Conservation (phyloP, 2,888 invertebrate species). For the Alloplasta piceator region DNA sequence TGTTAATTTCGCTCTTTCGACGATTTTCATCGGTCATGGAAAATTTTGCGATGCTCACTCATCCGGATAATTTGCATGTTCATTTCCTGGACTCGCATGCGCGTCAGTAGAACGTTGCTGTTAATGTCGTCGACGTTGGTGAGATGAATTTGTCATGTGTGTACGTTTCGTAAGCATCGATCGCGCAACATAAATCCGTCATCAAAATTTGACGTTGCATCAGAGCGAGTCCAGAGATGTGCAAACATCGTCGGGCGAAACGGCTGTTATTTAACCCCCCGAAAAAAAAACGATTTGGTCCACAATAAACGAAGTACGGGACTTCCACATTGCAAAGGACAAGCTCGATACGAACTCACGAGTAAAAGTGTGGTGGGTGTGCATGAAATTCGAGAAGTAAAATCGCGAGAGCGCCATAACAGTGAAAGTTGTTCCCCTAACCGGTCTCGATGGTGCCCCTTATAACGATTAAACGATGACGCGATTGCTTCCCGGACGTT, state of each 20-base stretch:
- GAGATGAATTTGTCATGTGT: constrained; percentile 23
- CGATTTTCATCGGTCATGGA: no score
- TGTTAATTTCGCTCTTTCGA: no score
- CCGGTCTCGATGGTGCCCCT: constrained; percentile 49
- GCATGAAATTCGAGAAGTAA: constrained; percentile 27
- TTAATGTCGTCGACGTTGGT: constrained; percentile 1
- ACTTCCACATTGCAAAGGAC: not conserved
- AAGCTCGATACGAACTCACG: not conserved
- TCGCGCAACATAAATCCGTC: constrained; percentile 35
- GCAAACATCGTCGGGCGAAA: not conserved
- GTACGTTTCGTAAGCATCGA: not conserved
- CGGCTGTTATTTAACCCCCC: not conserved
- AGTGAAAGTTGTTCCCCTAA: constrained; percentile 59
- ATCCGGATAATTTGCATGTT: no score
- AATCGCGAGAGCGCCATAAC: constrained; percentile 24
- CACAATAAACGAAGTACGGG: not conserved
- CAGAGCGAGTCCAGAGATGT: not conserved
- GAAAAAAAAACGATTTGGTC: not conserved
- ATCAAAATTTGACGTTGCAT: constrained; percentile 1
- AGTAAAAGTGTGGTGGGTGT: constrained; percentile 23
- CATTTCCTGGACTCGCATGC: not conserved
- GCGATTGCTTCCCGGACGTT: constrained; percentile 23
- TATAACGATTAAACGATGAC: constrained; percentile 42
- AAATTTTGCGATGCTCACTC: no score
- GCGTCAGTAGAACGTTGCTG: not conserved